Percentiles rank a stretch among this genome's conserved stretches.
Evolutionary conservation across 2,113 vertebrate genomes (phyloP).

Genomic region (Nannospalax galili): DNA sequence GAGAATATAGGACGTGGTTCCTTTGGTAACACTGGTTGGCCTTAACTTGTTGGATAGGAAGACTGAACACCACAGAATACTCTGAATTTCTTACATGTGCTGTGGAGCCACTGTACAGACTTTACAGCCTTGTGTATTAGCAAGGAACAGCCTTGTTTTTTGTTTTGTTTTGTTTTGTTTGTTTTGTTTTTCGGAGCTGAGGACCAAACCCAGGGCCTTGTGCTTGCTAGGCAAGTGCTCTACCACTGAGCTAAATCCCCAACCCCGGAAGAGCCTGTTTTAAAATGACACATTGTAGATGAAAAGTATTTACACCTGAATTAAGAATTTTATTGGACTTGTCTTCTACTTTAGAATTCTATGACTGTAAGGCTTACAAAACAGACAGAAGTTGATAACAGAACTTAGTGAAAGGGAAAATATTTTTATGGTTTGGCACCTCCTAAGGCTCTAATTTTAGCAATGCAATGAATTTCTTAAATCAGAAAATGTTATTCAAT

Average conservation of each 20-base stretch:
- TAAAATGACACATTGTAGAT: not conserved
- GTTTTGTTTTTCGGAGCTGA: too few relatives aligned
- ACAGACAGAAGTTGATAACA: conserved; percentile 41
- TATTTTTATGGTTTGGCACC: not conserved
- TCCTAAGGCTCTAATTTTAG: conserved; percentile 39
- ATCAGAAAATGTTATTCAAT: not conserved
- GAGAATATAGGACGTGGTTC: not conserved
- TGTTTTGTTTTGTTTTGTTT: too few relatives aligned
- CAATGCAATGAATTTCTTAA: not conserved
- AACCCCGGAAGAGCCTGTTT: not conserved
- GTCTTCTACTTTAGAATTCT: conserved; percentile 7
- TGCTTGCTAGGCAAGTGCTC: too few relatives aligned
- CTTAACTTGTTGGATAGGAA: not conserved
- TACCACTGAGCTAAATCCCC: too few relatives aligned
- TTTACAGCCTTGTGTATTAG: not conserved
- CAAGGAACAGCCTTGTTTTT: too few relatives aligned
- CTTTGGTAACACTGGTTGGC: not conserved
- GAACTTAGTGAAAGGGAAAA: conserved; percentile 50
- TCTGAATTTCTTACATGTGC: not conserved
- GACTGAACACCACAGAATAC: not conserved
- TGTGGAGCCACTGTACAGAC: not conserved
- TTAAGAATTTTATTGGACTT: conserved; percentile 26
- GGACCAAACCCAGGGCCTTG: too few relatives aligned
- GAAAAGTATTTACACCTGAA: not conserved
- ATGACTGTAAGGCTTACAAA: conserved; percentile 16